Evolutionary conservation across 2,797 vertebrate genomes (phyloP).

Genomic region (Tadarida brasiliensis): DNA sequence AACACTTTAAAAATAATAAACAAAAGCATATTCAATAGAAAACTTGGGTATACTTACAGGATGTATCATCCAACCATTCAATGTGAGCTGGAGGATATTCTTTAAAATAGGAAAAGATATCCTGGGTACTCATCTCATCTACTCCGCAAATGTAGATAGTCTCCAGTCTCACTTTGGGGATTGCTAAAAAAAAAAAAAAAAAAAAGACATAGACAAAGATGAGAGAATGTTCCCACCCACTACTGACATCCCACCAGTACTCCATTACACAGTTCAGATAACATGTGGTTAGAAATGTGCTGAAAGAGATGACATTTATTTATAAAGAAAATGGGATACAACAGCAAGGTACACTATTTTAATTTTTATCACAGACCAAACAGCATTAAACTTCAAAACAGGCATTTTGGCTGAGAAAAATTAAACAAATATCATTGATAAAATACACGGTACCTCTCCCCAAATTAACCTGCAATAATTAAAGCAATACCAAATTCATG

Average conservation of each 20-base stretch:
- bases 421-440: background rate
- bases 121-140: constrained; percentile 98
- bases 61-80: constrained; percentile 97
- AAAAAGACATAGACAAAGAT: no score
- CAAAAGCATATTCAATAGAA: constrained; percentile 36
- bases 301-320: constrained; percentile 44
- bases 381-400: constrained; percentile 49
- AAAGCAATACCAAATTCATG: background rate
- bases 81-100: constrained; percentile 98
- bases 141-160: constrained; percentile 95
- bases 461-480: constrained; percentile 6
- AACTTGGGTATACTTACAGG: constrained; percentile 91
- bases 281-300: background rate
- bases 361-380: constrained; percentile 47
- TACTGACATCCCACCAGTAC: background rate
- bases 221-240: background rate
- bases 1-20: constrained; percentile 33
- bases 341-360: constrained; percentile 20
- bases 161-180: constrained; percentile 94
- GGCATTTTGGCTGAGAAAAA: background rate
- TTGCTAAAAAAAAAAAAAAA: constrained; percentile 89
- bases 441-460: background rate
- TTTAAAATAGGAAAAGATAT: constrained; percentile 96
- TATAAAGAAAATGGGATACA: constrained; percentile 32
- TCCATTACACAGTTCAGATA: constrained; percentile 7